A percentile compares a stretch with the other conserved stretches of the same genome.
These are phyloP conservation scores for Steromphala cineraria DNA, from an alignment of 2,888 invertebrate genomes.

Conservation along the genomic window DNA sequence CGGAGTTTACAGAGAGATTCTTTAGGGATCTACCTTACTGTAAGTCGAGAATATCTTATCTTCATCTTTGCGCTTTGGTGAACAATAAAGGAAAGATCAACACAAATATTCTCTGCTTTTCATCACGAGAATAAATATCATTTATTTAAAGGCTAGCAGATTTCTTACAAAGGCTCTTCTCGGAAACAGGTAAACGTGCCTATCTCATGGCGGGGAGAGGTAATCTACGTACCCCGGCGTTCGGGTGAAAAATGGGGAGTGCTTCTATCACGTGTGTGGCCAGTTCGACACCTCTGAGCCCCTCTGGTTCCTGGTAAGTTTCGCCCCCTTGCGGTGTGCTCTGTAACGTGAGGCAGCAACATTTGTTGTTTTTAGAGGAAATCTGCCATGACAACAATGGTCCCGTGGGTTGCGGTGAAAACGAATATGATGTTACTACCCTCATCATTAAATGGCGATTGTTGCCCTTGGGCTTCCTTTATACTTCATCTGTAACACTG, in stretches of 20 bases:
- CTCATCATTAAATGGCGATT: neutral
- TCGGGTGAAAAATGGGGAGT: neutral
- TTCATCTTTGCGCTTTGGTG: conserved; percentile 3
- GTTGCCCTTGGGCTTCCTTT: neutral
- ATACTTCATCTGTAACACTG: neutral
- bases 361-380: neutral
- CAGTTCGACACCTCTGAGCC: neutral
- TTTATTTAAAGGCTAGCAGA: neutral
- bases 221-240: neutral
- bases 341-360: neutral
- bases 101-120: neutral
- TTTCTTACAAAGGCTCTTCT: neutral
- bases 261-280: neutral
- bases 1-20: neutral
- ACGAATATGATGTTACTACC: neutral
- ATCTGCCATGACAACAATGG: neutral
- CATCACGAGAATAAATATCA: neutral
- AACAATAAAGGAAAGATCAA: neutral
- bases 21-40: neutral
- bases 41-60: neutral
- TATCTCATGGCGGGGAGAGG: neutral
- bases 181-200: too few species aligned
- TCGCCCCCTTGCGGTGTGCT: neutral
- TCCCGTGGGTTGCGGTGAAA: neutral
- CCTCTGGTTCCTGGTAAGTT: neutral